Evolutionary conservation across 1,140 invertebrate genomes (phyloP), one percentile per base, ranked within the genome.

Genomic region (Asobara japonica): DNA sequence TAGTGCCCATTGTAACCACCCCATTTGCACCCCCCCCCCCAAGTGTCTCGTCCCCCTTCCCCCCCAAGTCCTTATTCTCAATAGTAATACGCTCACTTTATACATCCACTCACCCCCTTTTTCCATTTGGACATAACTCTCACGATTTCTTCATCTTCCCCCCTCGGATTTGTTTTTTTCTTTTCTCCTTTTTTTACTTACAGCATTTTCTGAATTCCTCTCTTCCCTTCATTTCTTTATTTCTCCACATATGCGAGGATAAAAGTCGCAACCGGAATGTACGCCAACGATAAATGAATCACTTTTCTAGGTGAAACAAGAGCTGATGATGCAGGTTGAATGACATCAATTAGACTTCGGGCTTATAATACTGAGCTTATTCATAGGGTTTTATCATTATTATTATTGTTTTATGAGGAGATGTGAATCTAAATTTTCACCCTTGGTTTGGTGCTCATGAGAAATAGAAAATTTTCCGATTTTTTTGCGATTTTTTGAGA

Each of bases 11-110:
- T 87, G 86, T 87, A 56, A 82, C 83, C 85, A 83, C 84, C 84
- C 83, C 84, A 85, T 86, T 87, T 84, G 79, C 81, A 83, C 83
- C 83, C 77, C 82, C 78, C 74, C 81, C 18, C 18, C 67, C 0
- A 16, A 27, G 11, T 27, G 25, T 60, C 56, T 30, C 36, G 48
- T 48, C 29, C 48, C 73, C 48, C 80, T 71, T 78, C 77, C 73
- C 68, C 74, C 41, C 4, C 30, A 22, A 84, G 84, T 87, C 86
- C 85, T 87, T 86, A 84, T 87, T 86, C 83, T 87, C 85, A 86
- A 85, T 87, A 85, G 86, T 87, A 87, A 87, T 87, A 87, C 84
- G 86, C 86, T 87, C 86, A 87, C 86, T 87, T 87, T 83, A 86
- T 86, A 84, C 81, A 80, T 83, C 72, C 77, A 69, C 76, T 75